Evolutionary conservation across 2,113 vertebrate species (phyloP), one percentile per base, ranked within the genome.

Genomic region (Parotia lawesii): DNA sequence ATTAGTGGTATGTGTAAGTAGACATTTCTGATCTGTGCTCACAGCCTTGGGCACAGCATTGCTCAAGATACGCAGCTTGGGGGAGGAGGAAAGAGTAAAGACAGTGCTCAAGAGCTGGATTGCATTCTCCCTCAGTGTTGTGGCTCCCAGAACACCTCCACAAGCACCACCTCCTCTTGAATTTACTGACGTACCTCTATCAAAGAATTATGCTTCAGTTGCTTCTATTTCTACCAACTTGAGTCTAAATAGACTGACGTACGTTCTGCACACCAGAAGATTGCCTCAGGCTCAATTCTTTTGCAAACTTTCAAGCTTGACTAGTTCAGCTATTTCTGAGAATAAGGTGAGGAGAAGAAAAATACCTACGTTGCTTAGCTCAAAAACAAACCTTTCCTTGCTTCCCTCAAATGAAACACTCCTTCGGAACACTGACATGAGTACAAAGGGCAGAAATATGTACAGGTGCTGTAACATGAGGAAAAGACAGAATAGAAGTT

Each of bases 151-250:
- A 60, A 56, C 4, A 2, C 35, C 25, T 70, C 21, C 47, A 80
- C 4, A 2, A 66, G 58, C 35, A 61, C 7, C 31, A 42, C 35
- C 73, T 74, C 16, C 69, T 75, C 37, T 21, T 64, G 45, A 69
- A 71, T 47, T 67, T 75, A 48, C n/a, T 71, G 70, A 72, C 7
- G 8, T 28, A 75, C 11, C 15, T 33, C 53, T 37, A 64, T 11
- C 81, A 85, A 28, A 78, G 40, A 89, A 48, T 23, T 78, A 60
- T 12, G 51, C 61, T 91, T 93, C 50, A 71, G 37, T 42, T 78
- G 44, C 25, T 85, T 40, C 47, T 72, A 29, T 67, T 92, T 92
- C 84, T 91, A 70, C 48, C 74, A 94, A 23, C 76, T 51, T 37
- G 64, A 45, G 16, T 53, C 45, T 72, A 35, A 28, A 38, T 82